These are phyloP conservation scores for Drosophila bocqueti DNA, from an alignment of 1,140 invertebrate species.

Conservation along the genomic window DNA sequence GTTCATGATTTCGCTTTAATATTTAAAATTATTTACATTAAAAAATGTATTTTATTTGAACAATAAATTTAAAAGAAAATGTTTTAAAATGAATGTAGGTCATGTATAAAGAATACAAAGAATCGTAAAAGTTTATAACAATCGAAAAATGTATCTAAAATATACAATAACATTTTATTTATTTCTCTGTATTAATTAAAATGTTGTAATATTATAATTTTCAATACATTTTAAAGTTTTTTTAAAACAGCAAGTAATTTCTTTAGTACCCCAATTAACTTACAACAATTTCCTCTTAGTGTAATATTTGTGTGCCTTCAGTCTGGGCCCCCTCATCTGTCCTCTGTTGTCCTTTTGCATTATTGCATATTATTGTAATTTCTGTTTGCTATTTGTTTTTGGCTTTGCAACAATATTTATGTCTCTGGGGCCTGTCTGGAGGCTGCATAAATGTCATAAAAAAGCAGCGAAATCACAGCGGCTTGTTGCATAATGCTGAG, in stretches of 20 bases:
- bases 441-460: slow-evolving; percentile 63
- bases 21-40: no score
- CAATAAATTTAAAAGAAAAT: no score
- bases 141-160: no score
- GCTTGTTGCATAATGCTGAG: slow-evolving; percentile 61
- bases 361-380: slow-evolving; percentile 83
- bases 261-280: not conserved
- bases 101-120: no score
- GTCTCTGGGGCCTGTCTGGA: slow-evolving; percentile 14
- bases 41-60: no score
- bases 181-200: no score
- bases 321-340: slow-evolving; percentile 3
- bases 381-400: slow-evolving; percentile 81
- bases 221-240: no score
- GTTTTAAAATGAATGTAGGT: no score
- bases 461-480: slow-evolving; percentile 54
- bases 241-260: not conserved
- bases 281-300: not conserved
- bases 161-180: no score
- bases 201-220: no score
- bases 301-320: slow-evolving; percentile 14
- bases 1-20: no score
- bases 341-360: slow-evolving; percentile 77
- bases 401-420: slow-evolving; percentile 80
- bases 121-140: no score